Evolutionary conservation across 2,888 invertebrate genomes (phyloP).

Genomic region (Volucella bombylans): DNA sequence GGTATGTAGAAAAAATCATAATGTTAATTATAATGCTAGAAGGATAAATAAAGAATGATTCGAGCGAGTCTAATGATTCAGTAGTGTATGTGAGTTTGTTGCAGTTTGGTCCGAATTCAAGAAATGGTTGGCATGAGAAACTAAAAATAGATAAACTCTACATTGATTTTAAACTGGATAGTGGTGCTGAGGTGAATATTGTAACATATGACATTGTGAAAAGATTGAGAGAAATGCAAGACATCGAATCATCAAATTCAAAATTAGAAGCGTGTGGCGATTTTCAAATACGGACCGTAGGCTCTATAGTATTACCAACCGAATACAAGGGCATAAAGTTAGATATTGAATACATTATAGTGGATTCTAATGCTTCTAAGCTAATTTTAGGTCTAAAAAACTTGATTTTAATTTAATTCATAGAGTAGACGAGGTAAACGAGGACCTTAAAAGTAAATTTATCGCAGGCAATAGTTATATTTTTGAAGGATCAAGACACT

Average conservation of each 20-base stretch:
- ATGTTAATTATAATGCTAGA: neutral
- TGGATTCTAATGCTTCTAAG: neutral
- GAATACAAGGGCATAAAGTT: constrained; percentile 7
- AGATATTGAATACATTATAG: constrained; percentile 19
- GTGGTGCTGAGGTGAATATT: constrained; percentile 31
- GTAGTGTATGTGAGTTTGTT: constrained; percentile 41
- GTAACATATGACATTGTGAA: constrained; percentile 23
- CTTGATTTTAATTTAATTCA: constrained; percentile 28
- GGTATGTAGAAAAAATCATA: no score
- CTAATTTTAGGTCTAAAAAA: constrained; percentile 25
- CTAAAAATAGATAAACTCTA: constrained; percentile 32
- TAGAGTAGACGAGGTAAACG: constrained; percentile 3
- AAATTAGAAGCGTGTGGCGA: constrained; percentile 44
- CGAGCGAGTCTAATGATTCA: constrained; percentile 24
- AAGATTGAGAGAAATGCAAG: constrained; percentile 4
- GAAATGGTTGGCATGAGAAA: constrained; percentile 26
- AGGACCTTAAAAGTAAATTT: constrained; percentile 1
- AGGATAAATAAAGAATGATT: constrained; percentile 38
- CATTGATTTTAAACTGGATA: constrained; percentile 41
- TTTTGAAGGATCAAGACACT: constrained; percentile 9
- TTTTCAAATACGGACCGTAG: constrained; percentile 33
- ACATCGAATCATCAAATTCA: constrained; percentile 3
- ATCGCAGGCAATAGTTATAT: constrained; percentile 16
- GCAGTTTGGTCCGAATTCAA: constrained; percentile 15
- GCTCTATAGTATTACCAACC: constrained; percentile 2